phyloP scores from a whole-genome alignment of 2,113 vertebrate species.

The Austrofundulus limnaeus region DNA sequence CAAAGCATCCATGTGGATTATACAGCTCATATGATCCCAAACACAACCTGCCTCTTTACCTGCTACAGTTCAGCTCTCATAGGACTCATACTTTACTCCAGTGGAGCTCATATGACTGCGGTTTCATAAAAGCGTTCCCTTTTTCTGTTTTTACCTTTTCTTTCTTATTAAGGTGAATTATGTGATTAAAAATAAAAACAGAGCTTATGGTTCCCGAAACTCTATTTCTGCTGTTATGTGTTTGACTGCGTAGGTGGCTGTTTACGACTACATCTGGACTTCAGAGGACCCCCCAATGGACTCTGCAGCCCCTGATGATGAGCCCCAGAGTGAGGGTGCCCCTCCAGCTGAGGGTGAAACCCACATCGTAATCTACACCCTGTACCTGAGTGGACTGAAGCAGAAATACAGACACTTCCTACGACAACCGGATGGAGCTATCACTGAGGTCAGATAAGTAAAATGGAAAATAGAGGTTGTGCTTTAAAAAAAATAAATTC shows the following conservation, averaged over 20 bases:
- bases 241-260: slow-evolving; percentile 87
- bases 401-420: slow-evolving; percentile 88
- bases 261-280: slow-evolving; percentile 89
- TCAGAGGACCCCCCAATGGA: slow-evolving; percentile 70
- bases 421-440: slow-evolving; percentile 84
- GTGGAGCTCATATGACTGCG: slow-evolving; percentile 17
- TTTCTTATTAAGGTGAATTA: too few relatives aligned
- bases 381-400: slow-evolving; percentile 82
- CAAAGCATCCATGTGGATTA: slow-evolving; percentile 49
- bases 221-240: slow-evolving; percentile 10
- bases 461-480: background rate
- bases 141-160: background rate
- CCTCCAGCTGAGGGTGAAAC: slow-evolving; percentile 57
- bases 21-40: slow-evolving; percentile 45
- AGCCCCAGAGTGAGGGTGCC: slow-evolving; percentile 52
- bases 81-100: slow-evolving; percentile 33
- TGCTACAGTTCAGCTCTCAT: slow-evolving; percentile 57
- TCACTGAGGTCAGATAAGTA: slow-evolving; percentile 85
- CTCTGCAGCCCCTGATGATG: slow-evolving; percentile 60
- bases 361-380: slow-evolving; percentile 80
- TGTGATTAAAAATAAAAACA: too few relatives aligned
- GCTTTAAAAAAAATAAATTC: too few relatives aligned
- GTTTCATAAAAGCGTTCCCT: background rate
- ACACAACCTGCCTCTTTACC: slow-evolving; percentile 64
- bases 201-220: too few relatives aligned